Conservation (phyloP, 30 jellyfish, hydroid and myxozoan species). For the Morbakka virulenta region DNA sequence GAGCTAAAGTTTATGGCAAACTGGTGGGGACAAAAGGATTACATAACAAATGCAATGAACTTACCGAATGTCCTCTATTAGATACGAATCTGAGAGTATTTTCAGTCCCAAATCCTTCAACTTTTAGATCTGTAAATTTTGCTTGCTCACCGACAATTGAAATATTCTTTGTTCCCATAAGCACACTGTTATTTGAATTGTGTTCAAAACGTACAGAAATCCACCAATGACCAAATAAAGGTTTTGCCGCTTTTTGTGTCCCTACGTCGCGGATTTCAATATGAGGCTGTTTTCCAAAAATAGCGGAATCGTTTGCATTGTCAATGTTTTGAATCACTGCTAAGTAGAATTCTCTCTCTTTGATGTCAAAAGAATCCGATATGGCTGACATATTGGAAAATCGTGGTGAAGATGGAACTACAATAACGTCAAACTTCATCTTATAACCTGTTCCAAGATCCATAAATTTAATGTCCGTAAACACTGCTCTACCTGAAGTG, state of each 20-base stretch:
- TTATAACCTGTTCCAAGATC: conserved; percentile 52
- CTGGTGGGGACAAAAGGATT: not conserved
- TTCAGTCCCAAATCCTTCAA: conserved; percentile 75
- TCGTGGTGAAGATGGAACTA: conserved; percentile 45
- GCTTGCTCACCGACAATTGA: conserved; percentile 38
- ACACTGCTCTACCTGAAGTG: conserved; percentile 52
- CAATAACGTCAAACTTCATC: conserved; percentile 36
- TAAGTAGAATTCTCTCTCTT: conserved; percentile 55
- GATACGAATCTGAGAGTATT: conserved; percentile 42
- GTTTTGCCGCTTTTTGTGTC: conserved; percentile 62
- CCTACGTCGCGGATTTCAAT: conserved; percentile 78
- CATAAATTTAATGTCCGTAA: conserved; percentile 46
- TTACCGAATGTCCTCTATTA: conserved; percentile 68
- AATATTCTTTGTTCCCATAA: conserved; percentile 30
- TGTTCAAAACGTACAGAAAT: conserved; percentile 38
- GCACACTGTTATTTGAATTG: conserved; percentile 40
- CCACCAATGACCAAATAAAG: conserved; percentile 54
- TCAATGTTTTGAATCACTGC: conserved; percentile 47
- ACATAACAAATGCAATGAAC: not conserved
- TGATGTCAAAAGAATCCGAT: conserved; percentile 64
- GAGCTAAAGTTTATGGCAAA: not conserved
- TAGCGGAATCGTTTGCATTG: conserved; percentile 65
- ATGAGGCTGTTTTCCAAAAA: conserved; percentile 73
- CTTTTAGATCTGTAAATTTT: conserved; percentile 44
- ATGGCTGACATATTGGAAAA: conserved; percentile 45